phyloP scores from a whole-genome alignment of 2,888 invertebrate genomes.

The Lithophane socia region DNA sequence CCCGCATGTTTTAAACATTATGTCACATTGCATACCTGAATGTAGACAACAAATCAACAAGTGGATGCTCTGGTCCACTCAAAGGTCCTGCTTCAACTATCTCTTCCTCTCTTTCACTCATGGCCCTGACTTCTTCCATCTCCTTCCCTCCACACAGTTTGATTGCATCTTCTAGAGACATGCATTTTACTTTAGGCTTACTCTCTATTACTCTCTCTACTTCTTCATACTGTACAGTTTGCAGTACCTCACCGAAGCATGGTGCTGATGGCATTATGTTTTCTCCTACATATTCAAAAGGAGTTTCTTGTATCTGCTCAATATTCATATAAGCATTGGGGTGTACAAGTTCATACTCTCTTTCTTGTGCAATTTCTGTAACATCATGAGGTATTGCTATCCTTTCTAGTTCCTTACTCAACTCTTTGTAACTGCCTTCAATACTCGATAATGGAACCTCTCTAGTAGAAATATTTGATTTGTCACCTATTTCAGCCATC shows the following conservation, averaged over 20 bases:
- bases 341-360: slow-evolving; percentile 60
- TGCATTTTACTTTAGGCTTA: slow-evolving; percentile 74
- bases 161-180: slow-evolving; percentile 82
- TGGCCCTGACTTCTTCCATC: slow-evolving; percentile 78
- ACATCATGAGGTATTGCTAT: slow-evolving; percentile 62
- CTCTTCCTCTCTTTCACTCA: slow-evolving; percentile 84
- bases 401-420: slow-evolving; percentile 69
- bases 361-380: slow-evolving; percentile 54
- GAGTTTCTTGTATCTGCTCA: slow-evolving; percentile 23
- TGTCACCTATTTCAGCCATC: not conserved
- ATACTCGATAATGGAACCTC: slow-evolving; percentile 9
- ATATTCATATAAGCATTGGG: slow-evolving; percentile 55
- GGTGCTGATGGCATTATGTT: slow-evolving; percentile 81
- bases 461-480: slow-evolving; percentile 4
- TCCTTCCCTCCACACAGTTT: slow-evolving; percentile 81
- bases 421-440: slow-evolving; percentile 65
- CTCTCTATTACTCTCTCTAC: slow-evolving; percentile 42
- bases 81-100: slow-evolving; percentile 81
- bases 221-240: slow-evolving; percentile 50
- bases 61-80: slow-evolving; percentile 83
- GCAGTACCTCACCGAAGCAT: slow-evolving; percentile 71
- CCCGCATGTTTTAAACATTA: too few species aligned
- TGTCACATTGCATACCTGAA: slow-evolving; percentile 69
- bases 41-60: slow-evolving; percentile 85
- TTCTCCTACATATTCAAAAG: slow-evolving; percentile 44